Evolutionary conservation across 2,888 invertebrate species (phyloP).

Genomic region (Electrophaes corylata): DNA sequence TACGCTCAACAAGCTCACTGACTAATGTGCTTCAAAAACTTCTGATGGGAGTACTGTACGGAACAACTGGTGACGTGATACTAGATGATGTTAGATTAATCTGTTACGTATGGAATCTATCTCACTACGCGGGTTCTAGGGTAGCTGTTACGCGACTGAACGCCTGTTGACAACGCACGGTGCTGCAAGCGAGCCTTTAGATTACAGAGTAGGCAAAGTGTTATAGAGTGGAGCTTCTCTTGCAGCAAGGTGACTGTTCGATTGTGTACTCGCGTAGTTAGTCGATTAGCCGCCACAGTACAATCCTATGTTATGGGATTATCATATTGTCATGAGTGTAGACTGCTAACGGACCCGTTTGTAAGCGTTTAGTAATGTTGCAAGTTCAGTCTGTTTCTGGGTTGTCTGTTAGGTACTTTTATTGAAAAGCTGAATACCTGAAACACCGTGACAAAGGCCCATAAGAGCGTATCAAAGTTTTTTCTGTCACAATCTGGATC

Average conservation of each 20-base stretch:
- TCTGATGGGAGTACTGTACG: constrained; percentile 75
- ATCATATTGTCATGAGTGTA: constrained; percentile 78
- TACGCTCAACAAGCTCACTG: constrained; percentile 75
- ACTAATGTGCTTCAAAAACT: constrained; percentile 79
- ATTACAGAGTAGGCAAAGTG: constrained; percentile 20
- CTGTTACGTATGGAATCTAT: constrained; percentile 76
- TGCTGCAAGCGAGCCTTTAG: constrained; percentile 68
- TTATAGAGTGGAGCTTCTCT: constrained; percentile 44
- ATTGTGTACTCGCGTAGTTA: constrained; percentile 83
- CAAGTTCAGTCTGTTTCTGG: constrained; percentile 83
- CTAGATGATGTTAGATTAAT: constrained; percentile 78
- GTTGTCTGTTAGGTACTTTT: constrained; percentile 81
- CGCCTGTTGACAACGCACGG: constrained; percentile 72
- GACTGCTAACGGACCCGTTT: constrained; percentile 76
- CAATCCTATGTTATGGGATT: constrained; percentile 74
- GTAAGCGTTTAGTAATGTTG: constrained; percentile 83
- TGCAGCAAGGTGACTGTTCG: constrained; percentile 78
- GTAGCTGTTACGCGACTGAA: constrained; percentile 81
- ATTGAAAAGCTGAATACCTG: constrained; percentile 91
- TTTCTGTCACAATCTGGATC: constrained; percentile 97
- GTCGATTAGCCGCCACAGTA: constrained; percentile 78
- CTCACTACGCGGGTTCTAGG: constrained; percentile 79
- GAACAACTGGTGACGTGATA: constrained; percentile 76
- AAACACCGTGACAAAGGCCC: constrained; percentile 99
- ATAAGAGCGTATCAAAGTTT: constrained; percentile 99